Conservation (phyloP, 2,113 vertebrate genomes). For the Chionis minor region DNA sequence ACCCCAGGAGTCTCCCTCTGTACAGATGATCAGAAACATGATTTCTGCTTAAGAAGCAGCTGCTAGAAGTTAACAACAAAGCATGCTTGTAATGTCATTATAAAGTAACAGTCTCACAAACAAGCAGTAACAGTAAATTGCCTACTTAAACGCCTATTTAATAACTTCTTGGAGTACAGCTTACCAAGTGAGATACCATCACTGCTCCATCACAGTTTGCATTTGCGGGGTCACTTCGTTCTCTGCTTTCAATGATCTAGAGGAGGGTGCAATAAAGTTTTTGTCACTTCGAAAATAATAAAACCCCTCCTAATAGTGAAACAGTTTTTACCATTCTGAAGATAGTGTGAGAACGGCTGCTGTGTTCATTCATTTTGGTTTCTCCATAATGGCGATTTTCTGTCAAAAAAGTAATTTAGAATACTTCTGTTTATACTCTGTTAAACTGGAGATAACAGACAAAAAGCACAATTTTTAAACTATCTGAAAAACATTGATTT, state of each 20-base stretch:
- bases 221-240: constrained; percentile 81
- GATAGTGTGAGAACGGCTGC: constrained; percentile 95
- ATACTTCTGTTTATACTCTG: not conserved
- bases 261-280: not conserved
- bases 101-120: not conserved
- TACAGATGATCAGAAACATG: not conserved
- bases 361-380: constrained; percentile 95
- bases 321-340: constrained; percentile 88
- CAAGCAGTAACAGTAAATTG: not conserved
- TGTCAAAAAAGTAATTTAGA: constrained; percentile 53
- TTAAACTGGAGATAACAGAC: not conserved
- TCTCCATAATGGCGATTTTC: constrained; percentile 93
- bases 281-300: not conserved
- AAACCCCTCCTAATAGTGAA: not conserved
- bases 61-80: not conserved
- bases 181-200: constrained; percentile 94
- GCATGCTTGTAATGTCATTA: not conserved
- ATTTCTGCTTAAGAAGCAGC: not conserved
- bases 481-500: not conserved
- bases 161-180: not conserved
- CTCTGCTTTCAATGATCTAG: constrained; percentile 94
- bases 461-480: not conserved
- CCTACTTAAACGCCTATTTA: not conserved
- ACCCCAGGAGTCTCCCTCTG: not conserved
- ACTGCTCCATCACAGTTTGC: constrained; percentile 87